Base-by-base conservation (phyloP, 2,888 invertebrate species). In the Cosmopolites sordidus region DNA sequence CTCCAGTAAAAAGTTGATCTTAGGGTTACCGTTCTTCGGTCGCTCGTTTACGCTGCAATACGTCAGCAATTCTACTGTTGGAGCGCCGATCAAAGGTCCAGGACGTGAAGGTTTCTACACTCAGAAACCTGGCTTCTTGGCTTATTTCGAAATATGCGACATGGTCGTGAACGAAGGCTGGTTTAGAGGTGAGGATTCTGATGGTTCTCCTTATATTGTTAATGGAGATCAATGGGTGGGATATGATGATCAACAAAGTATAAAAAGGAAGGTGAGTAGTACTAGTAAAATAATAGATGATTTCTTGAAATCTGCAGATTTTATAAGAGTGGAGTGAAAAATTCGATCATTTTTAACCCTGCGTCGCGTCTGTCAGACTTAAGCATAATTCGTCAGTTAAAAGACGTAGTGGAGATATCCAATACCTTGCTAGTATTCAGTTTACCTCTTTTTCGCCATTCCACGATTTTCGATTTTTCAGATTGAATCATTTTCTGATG, bases 141-240 rank as follows among this genome's bases (percentile, higher is more conserved):
- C 88, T 0, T 89, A 86, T 66, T 88, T 85, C 64, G 89, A 89
- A 78, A 83, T 87, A 44, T 76, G 77, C 56, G 71, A 71, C 16
- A 63, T 70, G 64, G 63, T 73, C 4, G 59, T 68, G 27, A 69
- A 71, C 47, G 71, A 71, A 58, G 69, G 68, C 1, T 72, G 71
- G 68, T 59, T 54, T 14, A 60, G 59, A 43, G 54, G 62, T 16
- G 60, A 78, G 9, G 87, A 87, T 63, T 77, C 77, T 43, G 78
- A 78, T 22, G 87, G 87, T 1, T 81, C 84, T 12, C 83, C 87
- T 0, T 87, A 78, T 63, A 73, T 79, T 43, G 79, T 83, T 6
- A 80, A 79, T 44, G 86, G 83, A 4, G 84, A 88, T 67, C 89
- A 90, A 63, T 91, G 90, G 90, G 78, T 90, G 56, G 84, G 87